Conservation (phyloP, 23 tunicate species). For the Clavelina lepadiformis region DNA sequence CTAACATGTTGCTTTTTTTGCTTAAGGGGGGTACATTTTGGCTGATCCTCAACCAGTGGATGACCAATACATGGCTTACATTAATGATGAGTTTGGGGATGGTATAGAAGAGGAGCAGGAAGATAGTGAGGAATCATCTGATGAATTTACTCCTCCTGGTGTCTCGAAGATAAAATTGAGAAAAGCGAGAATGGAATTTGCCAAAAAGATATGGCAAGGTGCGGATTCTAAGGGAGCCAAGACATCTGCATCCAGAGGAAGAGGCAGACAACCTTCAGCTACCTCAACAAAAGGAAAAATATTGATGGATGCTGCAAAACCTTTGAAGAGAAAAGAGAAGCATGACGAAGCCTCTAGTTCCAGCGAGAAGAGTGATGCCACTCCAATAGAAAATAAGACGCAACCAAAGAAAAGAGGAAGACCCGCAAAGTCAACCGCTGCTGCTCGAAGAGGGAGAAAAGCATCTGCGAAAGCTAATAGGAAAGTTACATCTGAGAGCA, state of each 20-base stretch:
- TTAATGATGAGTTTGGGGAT: no score
- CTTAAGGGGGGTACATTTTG: no score
- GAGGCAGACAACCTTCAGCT: constrained; percentile 2
- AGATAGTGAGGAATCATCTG: constrained; percentile 40
- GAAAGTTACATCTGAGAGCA: no score
- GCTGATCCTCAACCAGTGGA: constrained; percentile 11
- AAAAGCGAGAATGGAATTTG: constrained; percentile 2
- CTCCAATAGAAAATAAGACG: no score
- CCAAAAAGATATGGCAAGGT: background rate
- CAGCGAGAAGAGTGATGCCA: no score
- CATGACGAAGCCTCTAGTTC: no score
- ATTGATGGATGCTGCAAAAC: background rate
- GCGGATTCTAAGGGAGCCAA: background rate
- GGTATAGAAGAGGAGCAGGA: constrained; percentile 22
- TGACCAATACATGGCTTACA: no score
- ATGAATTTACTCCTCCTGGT: constrained; percentile 70
- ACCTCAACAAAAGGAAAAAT: background rate
- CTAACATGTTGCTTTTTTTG: no score
- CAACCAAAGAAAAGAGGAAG: no score
- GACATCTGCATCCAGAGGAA: constrained; percentile 9
- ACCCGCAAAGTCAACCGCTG: no score
- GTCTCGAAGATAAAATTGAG: constrained; percentile 34
- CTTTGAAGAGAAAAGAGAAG: background rate
- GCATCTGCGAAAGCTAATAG: background rate
- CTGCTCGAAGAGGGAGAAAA: background rate